Base-by-base conservation (phyloP, 2,797 vertebrate genomes). In the Hoplostethus atlanticus region DNA sequence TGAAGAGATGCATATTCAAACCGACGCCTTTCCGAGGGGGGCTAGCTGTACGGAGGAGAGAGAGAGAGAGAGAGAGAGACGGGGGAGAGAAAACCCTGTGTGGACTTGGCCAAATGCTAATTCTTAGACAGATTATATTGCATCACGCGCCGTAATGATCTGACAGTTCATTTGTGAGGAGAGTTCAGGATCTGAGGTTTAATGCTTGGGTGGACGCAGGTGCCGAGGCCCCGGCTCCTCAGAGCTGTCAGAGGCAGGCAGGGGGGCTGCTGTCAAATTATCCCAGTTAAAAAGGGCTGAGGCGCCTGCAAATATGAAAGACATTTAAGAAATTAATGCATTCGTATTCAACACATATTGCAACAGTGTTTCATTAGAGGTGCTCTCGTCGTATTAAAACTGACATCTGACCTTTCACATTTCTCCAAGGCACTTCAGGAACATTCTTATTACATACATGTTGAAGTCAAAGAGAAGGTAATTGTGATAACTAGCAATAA, bases 1-100 rank as follows among this genome's bases (percentile, higher is more conserved):
- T 96, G 95, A 95, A 93, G 96, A 98, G 97, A 99, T 99, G 97
- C 98, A 99, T 99, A 99, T 99, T 99, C 98, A 99, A 99, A 96
- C 92, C 91, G 89, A 89, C 64, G 73, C 95, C 96, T 97, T 21
- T 98, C 96, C 92, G 93, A 95, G 84, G 93, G 93, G 93, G 94
- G 96, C 95, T 94, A 90, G 84, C 84, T 87, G 90, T 92, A 88
- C 83, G 78, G 77, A 88, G 77, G 88, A 69, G 81, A 84, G 73
- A 80, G 79, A 83, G 65, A 58, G 60, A 80, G 21, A 21, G 21
- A 79, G 88, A 69, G 81, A 84, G 73, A 80, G 79, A 83, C 11
- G 74, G 81, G 74, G 81, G 65, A 58, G 60, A 80, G 81, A 92
- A 86, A 88, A 92, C 90, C 92, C 94, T 95, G 94, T 90, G 95